A percentile compares a stretch with the other conserved stretches of the same genome.
phyloP scores from a whole-genome alignment of 2,113 vertebrate genomes.

The Brevimyrus niger region DNA sequence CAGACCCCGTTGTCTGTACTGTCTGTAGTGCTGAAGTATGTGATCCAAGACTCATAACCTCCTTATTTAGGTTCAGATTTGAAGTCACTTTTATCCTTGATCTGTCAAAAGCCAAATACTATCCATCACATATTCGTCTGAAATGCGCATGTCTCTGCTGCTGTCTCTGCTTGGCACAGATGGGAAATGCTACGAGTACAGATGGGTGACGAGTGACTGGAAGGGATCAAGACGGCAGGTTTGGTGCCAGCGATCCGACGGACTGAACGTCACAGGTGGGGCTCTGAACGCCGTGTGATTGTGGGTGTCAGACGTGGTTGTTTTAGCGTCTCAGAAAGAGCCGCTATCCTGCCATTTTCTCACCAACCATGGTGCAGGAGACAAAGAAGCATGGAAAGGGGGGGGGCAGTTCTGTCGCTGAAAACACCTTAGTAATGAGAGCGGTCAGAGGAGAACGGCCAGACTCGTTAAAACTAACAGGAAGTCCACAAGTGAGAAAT shows the following conservation, averaged over 20 bases:
- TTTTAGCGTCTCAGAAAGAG: neutral
- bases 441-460: neutral
- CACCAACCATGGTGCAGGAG: neutral
- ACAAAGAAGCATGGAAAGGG: neutral
- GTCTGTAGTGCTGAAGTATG: neutral
- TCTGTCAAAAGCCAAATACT: neutral
- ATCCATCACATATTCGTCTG: neutral
- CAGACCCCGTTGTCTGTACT: neutral
- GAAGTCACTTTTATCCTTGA: neutral
- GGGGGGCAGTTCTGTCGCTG: neutral
- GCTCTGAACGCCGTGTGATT: neutral
- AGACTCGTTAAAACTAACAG: neutral
- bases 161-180: conserved; percentile 49
- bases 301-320: neutral
- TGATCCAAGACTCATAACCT: neutral
- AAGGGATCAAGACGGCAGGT: conserved; percentile 78
- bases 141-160: neutral
- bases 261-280: conserved; percentile 89
- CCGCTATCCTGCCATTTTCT: neutral
- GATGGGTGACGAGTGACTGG: conserved; percentile 83
- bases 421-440: neutral
- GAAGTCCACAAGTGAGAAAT: neutral
- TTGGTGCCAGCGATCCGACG: conserved; percentile 94
- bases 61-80: neutral
- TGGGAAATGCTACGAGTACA: conserved; percentile 87